phyloP scores from a whole-genome alignment of 2,797 vertebrate species.

The Tokudaia tokunoshimensis region DNA sequence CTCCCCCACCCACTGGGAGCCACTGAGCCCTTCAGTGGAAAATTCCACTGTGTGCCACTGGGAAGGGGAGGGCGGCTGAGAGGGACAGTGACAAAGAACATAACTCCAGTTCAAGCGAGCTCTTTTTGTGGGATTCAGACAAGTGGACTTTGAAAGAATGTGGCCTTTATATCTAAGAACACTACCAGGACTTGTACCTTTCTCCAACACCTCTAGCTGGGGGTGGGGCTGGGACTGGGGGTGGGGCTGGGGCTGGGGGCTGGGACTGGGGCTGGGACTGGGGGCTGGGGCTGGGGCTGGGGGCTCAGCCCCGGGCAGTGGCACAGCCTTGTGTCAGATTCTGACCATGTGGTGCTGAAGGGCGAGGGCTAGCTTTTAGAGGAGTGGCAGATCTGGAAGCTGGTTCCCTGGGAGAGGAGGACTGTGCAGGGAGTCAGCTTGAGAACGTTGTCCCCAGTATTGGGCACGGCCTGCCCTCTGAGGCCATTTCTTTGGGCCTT shows the following conservation, averaged over 20 bases:
- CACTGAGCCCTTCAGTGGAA: conserved; percentile 87
- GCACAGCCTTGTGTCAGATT: neutral
- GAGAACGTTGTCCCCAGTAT: neutral
- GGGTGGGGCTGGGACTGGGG: no score
- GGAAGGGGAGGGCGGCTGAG: conserved; percentile 65
- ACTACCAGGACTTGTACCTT: neutral
- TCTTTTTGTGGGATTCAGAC: conserved; percentile 51
- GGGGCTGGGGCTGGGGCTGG: neutral
- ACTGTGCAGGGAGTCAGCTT: neutral
- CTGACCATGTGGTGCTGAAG: no score
- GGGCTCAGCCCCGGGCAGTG: neutral
- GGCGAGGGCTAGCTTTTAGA: no score
- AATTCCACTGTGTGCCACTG: conserved; percentile 88
- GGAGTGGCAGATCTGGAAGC: neutral
- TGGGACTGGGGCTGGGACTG: no score
- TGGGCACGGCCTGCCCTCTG: neutral
- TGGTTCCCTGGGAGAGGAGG: neutral
- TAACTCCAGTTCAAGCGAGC: conserved; percentile 67
- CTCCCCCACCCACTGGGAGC: conserved; percentile 81
- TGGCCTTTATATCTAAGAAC: neutral
- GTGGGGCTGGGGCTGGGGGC: neutral
- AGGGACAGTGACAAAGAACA: conserved; percentile 75
- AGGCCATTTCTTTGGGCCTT: neutral
- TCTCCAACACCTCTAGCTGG: no score
- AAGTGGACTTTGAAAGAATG: neutral